Evolutionary conservation across 2,888 invertebrate genomes (phyloP).

Genomic region (Cataglyphis rosenhaueri): DNA sequence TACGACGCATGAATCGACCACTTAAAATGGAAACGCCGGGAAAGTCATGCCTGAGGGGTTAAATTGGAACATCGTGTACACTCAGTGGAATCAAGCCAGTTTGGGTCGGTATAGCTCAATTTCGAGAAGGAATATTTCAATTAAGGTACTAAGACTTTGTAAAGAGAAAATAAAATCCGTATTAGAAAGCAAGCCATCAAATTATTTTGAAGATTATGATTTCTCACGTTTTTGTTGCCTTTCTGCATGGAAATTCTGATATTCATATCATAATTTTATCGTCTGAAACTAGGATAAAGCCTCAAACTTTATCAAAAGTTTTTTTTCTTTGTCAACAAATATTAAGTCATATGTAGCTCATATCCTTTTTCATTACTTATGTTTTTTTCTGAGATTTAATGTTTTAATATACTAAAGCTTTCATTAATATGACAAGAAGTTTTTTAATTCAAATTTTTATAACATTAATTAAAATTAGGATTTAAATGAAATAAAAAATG

Average conservation of each 20-base stretch:
- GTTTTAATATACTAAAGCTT: background rate
- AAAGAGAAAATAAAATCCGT: conserved; percentile 6
- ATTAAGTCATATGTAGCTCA: background rate
- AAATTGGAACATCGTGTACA: conserved; percentile 43
- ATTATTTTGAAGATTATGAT: conserved; percentile 17
- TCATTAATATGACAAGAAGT: background rate
- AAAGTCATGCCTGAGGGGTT: conserved; percentile 48
- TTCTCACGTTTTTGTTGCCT: conserved; percentile 7
- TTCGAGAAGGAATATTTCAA: conserved; percentile 31
- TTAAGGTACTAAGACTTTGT: conserved; percentile 31
- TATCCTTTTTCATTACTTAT: background rate
- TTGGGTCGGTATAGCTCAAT: conserved; percentile 36
- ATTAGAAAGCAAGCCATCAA: background rate
- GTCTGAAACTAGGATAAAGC: background rate
- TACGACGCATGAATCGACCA: conserved; percentile 49
- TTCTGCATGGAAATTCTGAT: background rate
- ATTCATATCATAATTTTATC: background rate
- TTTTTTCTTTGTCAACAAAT: background rate
- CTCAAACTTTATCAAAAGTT: background rate
- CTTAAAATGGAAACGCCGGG: conserved; percentile 50
- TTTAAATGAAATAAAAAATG: background rate
- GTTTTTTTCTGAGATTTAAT: background rate
- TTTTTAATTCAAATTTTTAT: background rate
- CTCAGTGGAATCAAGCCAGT: conserved; percentile 48
- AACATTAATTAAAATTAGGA: background rate